phyloP scores from a whole-genome alignment of 2,888 invertebrate genomes.

The Flexamia atlantica region DNA sequence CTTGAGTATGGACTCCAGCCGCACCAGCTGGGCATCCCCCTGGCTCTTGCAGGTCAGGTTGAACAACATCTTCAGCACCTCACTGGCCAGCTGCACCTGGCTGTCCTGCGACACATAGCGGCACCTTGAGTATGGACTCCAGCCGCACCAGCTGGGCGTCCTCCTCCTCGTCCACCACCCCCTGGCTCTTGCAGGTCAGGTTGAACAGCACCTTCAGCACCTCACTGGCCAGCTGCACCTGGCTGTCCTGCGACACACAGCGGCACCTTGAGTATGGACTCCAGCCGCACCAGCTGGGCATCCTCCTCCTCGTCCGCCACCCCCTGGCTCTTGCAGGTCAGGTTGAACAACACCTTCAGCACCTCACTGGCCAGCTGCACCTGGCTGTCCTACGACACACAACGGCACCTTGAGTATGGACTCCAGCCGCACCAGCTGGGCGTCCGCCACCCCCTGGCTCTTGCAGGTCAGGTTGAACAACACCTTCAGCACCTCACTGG shows the following conservation, averaged over 20 bases:
- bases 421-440: constrained; percentile 84
- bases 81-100: constrained; percentile 82
- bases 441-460: constrained; percentile 73
- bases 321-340: constrained; percentile 75
- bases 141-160: constrained; percentile 84
- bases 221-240: constrained; percentile 83
- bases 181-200: constrained; percentile 75
- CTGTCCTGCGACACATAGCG: constrained; percentile 76
- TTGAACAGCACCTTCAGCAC: constrained; percentile 89
- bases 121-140: constrained; percentile 84
- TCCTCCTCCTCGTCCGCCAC: constrained; percentile 72
- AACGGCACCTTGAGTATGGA: constrained; percentile 85
- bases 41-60: constrained; percentile 79
- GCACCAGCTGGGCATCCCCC: constrained; percentile 80
- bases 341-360: constrained; percentile 88
- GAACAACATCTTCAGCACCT: constrained; percentile 88
- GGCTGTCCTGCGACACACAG: constrained; percentile 77
- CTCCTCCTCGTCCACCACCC: constrained; percentile 69
- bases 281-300: constrained; percentile 84
- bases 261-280: constrained; percentile 85
- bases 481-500: constrained; percentile 87
- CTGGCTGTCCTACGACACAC: constrained; percentile 75
- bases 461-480: constrained; percentile 84
- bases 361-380: constrained; percentile 84
- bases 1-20: constrained; percentile 85